phyloP scores from a whole-genome alignment of 1,140 invertebrate species.

The Platyscapa corneri region DNA sequence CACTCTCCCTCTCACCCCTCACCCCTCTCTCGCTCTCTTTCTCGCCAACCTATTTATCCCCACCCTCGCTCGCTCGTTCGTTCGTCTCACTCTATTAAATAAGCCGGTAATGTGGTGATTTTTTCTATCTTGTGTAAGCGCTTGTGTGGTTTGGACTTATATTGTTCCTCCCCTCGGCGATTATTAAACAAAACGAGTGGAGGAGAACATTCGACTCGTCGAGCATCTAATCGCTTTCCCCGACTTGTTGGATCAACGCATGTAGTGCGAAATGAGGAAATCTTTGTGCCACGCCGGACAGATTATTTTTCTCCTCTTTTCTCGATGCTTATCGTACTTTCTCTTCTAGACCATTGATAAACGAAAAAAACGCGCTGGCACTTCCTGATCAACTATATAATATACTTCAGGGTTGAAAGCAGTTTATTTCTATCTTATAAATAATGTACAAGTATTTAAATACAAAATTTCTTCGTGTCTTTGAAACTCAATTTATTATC shows the following conservation, averaged over 20 bases:
- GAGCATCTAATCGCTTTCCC: conserved; percentile 48
- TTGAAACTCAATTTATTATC: not conserved
- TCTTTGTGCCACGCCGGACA: not conserved
- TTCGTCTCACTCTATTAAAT: no score
- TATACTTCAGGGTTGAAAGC: not conserved
- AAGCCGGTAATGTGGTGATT: no score
- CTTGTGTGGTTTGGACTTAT: not conserved
- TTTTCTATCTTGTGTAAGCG: no score
- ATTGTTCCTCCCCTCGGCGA: not conserved
- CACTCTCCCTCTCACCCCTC: not conserved
- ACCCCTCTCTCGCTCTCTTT: not conserved
- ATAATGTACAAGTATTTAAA: not conserved
- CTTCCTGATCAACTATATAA: not conserved
- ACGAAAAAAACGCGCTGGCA: not conserved
- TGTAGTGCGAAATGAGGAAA: not conserved
- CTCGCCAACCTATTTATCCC: not conserved
- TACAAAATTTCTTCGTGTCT: not conserved
- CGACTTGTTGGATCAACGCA: not conserved
- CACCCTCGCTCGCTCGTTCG: not conserved
- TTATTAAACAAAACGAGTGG: not conserved
- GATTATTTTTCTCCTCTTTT: not conserved
- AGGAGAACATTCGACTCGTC: conserved; percentile 50
- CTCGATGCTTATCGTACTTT: not conserved
- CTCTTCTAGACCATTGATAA: not conserved
- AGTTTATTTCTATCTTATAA: not conserved